Evolutionary conservation across 2,113 vertebrate genomes (phyloP), one percentile per base, ranked within the genome.

Genomic region (Podarcis cretensis): DNA sequence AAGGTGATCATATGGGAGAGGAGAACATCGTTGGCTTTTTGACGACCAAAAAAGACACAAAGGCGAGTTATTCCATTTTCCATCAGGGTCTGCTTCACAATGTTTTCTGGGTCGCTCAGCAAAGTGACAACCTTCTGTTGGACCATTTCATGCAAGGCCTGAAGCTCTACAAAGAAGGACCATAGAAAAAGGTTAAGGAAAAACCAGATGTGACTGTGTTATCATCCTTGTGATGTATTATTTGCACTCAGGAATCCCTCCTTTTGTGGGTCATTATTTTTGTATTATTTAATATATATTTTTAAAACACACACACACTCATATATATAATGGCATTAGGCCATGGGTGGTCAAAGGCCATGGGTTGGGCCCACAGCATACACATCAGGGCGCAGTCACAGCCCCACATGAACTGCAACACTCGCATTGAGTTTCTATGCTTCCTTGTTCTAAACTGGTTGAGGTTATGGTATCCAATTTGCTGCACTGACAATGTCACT

Each of bases 81-180:
- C 99, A 99, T 99, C 93, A 99, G 95, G 0, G 98, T 99, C 93
- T 99, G 99, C 85, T 99, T 99, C 86, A 99, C 99, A 0, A 99
- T 99, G 94, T 99, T 99, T 96, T 99, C 99, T 0, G 98, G 98
- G 95, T 99, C 99, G 75, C 98, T 99, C 40, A 99, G 97, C 95
- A 99, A 96, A 79, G 99, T 99, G 92, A 99, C 99, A 93, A 99
- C 99, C 95, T 99, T 99, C 97, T 99, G 99, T 95, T 99, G 99
- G 76, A 99, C 98, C 99, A 99, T 99, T 97, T 99, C 99, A 48
- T 99, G 99, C 89, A 99, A 97, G 84, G 98, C 99, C 95, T 99
- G 99, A 88, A 99, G 94, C 95, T 99, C 99, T 99, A 95, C 21
- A 92, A 63, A 63, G 80, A 48, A 71, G 27, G 12, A 85, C 14